phyloP scores from a whole-genome alignment of 1,140 invertebrate genomes.

The Elymnias hypermnestra region DNA sequence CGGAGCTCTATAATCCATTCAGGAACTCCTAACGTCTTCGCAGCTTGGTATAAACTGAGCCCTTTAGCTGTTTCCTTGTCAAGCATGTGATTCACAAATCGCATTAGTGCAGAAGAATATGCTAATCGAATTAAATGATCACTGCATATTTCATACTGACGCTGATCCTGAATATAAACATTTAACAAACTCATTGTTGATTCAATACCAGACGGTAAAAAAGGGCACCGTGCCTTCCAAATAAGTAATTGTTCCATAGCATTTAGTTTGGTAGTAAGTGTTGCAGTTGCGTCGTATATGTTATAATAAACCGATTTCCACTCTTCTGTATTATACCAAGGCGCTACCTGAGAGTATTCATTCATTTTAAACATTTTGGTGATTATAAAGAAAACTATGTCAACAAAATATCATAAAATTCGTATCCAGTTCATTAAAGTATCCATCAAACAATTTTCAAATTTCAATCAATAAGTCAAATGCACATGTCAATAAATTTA shows the following conservation, averaged over 20 bases:
- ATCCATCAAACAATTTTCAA: no score
- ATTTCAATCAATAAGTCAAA: no score
- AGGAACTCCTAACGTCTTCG: conserved; percentile 77
- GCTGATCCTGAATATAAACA: conserved; percentile 64
- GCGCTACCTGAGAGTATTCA: conserved; percentile 41
- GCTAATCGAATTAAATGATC: conserved; percentile 76
- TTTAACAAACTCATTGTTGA: conserved; percentile 81
- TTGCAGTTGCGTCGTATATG: conserved; percentile 73
- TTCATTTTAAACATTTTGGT: no score
- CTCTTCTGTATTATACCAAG: conserved; percentile 73
- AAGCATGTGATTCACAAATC: conserved; percentile 79
- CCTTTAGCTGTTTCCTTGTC: conserved; percentile 73
- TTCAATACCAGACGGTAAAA: conserved; percentile 81
- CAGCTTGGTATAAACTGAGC: conserved; percentile 76
- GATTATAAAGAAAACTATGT: no score
- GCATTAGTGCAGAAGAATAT: conserved; percentile 79
- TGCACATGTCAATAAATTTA: no score
- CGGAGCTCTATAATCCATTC: conserved; percentile 82
- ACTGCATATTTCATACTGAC: conserved; percentile 23
- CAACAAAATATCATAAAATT: no score
- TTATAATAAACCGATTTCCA: conserved; percentile 77
- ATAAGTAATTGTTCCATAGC: conserved; percentile 75
- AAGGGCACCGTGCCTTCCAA: conserved; percentile 81
- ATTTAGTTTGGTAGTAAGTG: conserved; percentile 39
- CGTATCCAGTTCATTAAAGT: no score